phyloP scores from a whole-genome alignment of 2,888 invertebrate genomes.

The Pardosa pseudoannulata region DNA sequence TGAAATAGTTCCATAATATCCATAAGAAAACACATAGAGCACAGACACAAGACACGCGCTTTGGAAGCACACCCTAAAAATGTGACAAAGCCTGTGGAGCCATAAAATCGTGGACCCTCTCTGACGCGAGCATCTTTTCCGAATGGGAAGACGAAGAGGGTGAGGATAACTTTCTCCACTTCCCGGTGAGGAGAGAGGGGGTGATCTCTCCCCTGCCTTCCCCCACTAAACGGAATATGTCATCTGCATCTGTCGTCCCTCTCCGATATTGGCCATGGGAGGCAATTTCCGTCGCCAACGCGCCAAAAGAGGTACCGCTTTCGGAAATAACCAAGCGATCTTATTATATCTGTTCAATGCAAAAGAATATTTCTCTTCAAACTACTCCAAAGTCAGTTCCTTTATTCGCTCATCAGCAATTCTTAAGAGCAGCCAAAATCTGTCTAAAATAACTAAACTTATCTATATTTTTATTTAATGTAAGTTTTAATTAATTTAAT shows the following conservation, averaged over 20 bases:
- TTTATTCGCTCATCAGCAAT: too few species aligned
- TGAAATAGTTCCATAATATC: conserved; percentile 6
- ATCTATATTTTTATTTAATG: too few species aligned
- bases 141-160: conserved; percentile 22
- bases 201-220: neutral
- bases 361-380: too few species aligned
- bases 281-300: conserved; percentile 6
- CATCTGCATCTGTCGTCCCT: conserved; percentile 22
- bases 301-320: too few species aligned
- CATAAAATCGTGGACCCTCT: conserved; percentile 43
- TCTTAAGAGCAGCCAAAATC: too few species aligned
- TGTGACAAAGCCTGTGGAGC: conserved; percentile 5
- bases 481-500: too few species aligned
- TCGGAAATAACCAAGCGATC: too few species aligned
- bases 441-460: too few species aligned
- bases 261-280: neutral
- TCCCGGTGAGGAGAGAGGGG: neutral
- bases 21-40: conserved; percentile 20
- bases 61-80: conserved; percentile 20
- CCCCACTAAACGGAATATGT: conserved; percentile 18
- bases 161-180: conserved; percentile 49
- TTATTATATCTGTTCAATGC: too few species aligned
- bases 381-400: too few species aligned
- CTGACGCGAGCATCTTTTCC: conserved; percentile 33
- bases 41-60: neutral